Evolutionary conservation across 2,797 vertebrate species (phyloP).

Genomic region (Tragopan temminckii): DNA sequence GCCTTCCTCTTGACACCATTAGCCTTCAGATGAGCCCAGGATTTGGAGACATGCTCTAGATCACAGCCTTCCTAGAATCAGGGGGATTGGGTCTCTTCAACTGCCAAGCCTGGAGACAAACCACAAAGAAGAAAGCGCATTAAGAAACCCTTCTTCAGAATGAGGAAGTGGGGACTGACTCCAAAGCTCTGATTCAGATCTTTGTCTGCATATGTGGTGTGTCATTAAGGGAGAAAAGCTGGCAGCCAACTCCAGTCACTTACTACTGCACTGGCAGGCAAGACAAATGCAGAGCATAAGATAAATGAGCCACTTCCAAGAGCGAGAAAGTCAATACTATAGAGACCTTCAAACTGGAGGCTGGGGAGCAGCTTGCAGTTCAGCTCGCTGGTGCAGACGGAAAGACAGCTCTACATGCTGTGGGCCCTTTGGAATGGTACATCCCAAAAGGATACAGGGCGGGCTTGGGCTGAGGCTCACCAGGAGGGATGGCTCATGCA

Average conservation of each 20-base stretch:
- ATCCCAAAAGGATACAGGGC: neutral
- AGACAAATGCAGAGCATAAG: conserved; percentile 71
- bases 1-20: neutral
- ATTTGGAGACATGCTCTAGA: neutral
- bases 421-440: neutral
- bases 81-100: neutral
- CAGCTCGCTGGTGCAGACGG: neutral
- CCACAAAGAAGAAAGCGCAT: neutral
- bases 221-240: conserved; percentile 61
- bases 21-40: conserved; percentile 10
- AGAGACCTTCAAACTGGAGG: conserved; percentile 74
- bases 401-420: conserved; percentile 3
- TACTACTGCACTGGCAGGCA: conserved; percentile 61
- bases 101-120: conserved; percentile 7
- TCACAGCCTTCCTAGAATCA: neutral
- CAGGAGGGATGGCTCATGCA: neutral
- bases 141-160: conserved; percentile 20
- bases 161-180: neutral
- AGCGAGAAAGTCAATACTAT: conserved; percentile 68
- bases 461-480: neutral
- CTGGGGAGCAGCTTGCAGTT: conserved; percentile 57
- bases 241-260: conserved; percentile 42
- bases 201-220: conserved; percentile 53
- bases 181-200: conserved; percentile 41
- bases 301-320: conserved; percentile 76